These are phyloP conservation scores for Bombylius major DNA, from an alignment of 2,888 invertebrate genomes.

Conservation along the genomic window DNA sequence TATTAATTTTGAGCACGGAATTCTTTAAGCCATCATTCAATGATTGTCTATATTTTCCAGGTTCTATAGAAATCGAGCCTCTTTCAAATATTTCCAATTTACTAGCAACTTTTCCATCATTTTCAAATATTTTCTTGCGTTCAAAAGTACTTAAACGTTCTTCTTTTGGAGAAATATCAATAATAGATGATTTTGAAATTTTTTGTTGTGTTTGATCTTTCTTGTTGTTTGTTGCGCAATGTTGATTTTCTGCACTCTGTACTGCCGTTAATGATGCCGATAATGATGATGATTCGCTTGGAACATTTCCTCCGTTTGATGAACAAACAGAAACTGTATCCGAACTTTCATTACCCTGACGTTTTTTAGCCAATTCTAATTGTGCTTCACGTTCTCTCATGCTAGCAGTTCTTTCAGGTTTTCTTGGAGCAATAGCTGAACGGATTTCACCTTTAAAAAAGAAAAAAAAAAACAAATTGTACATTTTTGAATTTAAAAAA, in stretches of 20 bases:
- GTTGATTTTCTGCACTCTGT: conserved; percentile 27
- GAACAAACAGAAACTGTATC: conserved; percentile 38
- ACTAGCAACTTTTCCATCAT: conserved; percentile 18
- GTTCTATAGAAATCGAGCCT: conserved; percentile 5
- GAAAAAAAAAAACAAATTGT: background rate
- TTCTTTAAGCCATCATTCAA: conserved; percentile 29
- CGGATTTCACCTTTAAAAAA: conserved; percentile 59
- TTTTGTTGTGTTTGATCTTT: conserved; percentile 24
- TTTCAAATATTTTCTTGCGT: conserved; percentile 21
- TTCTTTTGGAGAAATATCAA: conserved; percentile 3
- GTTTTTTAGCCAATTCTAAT: conserved; percentile 43
- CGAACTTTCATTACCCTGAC: conserved; percentile 27
- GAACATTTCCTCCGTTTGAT: conserved; percentile 36
- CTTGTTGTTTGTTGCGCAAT: conserved; percentile 44
- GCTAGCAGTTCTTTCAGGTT: conserved; percentile 76
- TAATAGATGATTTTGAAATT: conserved; percentile 13
- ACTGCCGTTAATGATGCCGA: too few species aligned
- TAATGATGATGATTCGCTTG: conserved; percentile 37
- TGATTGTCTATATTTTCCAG: conserved; percentile 2
- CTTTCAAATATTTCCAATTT: conserved; percentile 33
- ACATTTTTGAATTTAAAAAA: background rate
- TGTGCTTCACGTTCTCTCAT: conserved; percentile 68
- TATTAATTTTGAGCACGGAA: conserved; percentile 36
- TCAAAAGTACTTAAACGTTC: conserved; percentile 26
- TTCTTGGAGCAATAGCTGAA: conserved; percentile 66